phyloP scores from a whole-genome alignment of 1,140 invertebrate genomes.

The Achatina immaculata region DNA sequence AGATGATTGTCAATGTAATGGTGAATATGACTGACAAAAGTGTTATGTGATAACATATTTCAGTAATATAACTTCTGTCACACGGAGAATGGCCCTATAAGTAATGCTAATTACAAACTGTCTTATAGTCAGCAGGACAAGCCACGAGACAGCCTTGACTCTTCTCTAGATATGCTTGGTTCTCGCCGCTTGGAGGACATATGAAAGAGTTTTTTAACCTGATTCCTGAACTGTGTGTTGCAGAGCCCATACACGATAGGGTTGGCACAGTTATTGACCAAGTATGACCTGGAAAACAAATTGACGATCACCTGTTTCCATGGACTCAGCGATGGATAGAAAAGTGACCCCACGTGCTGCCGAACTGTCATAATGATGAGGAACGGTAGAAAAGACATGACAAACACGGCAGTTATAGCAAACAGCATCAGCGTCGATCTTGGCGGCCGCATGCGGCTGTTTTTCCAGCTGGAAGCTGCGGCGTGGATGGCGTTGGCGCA shows the following conservation, averaged over 20 bases:
- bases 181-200: not conserved
- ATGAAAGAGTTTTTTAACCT: constrained; percentile 45
- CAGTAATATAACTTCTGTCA: too few relatives aligned
- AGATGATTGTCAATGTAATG: too few relatives aligned
- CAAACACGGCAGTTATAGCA: constrained; percentile 58
- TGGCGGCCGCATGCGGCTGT: not conserved
- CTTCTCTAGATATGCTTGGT: constrained; percentile 5
- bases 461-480: not conserved
- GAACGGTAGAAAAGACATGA: constrained; percentile 63
- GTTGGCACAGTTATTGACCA: constrained; percentile 58
- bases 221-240: constrained; percentile 52
- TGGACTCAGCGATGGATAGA: constrained; percentile 38
- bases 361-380: constrained; percentile 50
- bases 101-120: too few relatives aligned
- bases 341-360: constrained; percentile 19
- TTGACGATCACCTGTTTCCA: constrained; percentile 44
- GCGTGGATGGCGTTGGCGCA: not conserved
- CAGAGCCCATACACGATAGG: constrained; percentile 59
- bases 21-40: too few relatives aligned
- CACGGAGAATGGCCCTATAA: too few relatives aligned
- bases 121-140: not conserved
- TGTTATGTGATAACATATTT: too few relatives aligned
- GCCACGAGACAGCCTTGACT: not conserved
- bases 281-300: constrained; percentile 54
- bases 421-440: constrained; percentile 58